Percentiles rank a stretch among this genome's conserved stretches.
These are phyloP conservation scores for Drosophila anomalipes DNA, from an alignment of 2,888 invertebrate species.

Conservation along the genomic window DNA sequence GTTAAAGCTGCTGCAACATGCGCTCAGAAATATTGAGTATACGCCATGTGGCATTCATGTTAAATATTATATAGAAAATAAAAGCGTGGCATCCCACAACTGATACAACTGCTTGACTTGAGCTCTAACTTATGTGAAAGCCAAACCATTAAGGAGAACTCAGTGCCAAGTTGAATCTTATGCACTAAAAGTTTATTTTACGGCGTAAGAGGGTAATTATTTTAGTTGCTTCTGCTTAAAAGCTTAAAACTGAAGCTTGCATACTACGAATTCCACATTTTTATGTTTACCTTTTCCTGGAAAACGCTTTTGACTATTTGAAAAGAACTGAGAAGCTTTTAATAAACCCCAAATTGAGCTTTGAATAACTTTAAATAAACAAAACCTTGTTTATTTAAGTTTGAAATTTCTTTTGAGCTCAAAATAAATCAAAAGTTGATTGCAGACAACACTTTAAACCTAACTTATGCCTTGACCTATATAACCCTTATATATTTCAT, in stretches of 20 bases:
- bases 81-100: background rate
- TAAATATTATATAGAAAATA: slow-evolving; percentile 8
- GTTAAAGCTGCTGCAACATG: slow-evolving; percentile 45
- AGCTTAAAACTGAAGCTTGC: background rate
- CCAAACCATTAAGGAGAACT: background rate
- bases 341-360: background rate
- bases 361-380: background rate
- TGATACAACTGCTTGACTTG: slow-evolving; percentile 7
- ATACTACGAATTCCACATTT: background rate
- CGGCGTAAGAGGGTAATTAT: background rate
- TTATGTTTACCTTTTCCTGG: background rate
- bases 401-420: background rate
- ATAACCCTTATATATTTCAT: background rate
- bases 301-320: background rate
- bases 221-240: background rate
- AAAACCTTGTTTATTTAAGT: background rate
- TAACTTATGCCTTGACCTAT: background rate
- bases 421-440: background rate
- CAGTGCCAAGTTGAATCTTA: background rate
- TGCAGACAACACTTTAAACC: background rate
- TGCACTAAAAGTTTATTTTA: background rate
- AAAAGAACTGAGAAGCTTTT: background rate
- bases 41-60: slow-evolving; percentile 20
- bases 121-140: slow-evolving; percentile 9
- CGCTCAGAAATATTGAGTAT: slow-evolving; percentile 28